Conservation (phyloP, 2,888 invertebrate genomes). For the Sminthurinus aureus region DNA sequence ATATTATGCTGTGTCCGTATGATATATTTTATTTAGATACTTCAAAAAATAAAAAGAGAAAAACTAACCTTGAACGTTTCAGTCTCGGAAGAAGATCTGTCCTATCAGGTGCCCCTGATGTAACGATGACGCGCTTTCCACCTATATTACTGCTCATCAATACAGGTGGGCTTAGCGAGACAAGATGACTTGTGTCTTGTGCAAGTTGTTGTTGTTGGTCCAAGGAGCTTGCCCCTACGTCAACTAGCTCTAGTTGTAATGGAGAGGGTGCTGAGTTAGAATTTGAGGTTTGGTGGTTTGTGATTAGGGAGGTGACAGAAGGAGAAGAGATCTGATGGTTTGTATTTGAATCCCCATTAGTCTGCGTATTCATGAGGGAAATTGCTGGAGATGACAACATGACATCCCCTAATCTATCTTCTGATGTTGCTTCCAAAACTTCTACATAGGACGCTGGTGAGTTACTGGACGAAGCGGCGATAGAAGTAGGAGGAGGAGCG, state of each 20-base stretch:
- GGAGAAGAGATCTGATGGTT: conserved; percentile 46
- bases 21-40: too few relatives aligned
- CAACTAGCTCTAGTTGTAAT: background rate
- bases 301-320: conserved; percentile 27
- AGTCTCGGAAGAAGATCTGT: conserved; percentile 52
- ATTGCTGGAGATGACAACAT: conserved; percentile 19
- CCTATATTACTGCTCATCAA: conserved; percentile 29
- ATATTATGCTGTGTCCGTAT: too few relatives aligned
- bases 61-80: conserved; percentile 33
- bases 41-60: too few relatives aligned
- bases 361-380: conserved; percentile 18
- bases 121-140: conserved; percentile 29
- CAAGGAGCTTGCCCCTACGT: conserved; percentile 11
- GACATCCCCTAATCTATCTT: conserved; percentile 6
- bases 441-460: conserved; percentile 30
- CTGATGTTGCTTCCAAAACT: conserved; percentile 33
- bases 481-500: conserved; percentile 2
- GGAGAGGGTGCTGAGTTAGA: too few relatives aligned
- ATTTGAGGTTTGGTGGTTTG: too few relatives aligned
- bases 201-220: conserved; percentile 24
- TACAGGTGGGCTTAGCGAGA: conserved; percentile 35
- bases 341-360: conserved; percentile 41
- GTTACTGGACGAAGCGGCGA: conserved; percentile 20
- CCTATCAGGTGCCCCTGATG: conserved; percentile 16
- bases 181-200: conserved; percentile 16